A percentile compares a stretch with the other conserved stretches of the same genome.
Evolutionary conservation across 1,140 invertebrate genomes (phyloP).

Genomic region (Penaeus chinensis): DNA sequence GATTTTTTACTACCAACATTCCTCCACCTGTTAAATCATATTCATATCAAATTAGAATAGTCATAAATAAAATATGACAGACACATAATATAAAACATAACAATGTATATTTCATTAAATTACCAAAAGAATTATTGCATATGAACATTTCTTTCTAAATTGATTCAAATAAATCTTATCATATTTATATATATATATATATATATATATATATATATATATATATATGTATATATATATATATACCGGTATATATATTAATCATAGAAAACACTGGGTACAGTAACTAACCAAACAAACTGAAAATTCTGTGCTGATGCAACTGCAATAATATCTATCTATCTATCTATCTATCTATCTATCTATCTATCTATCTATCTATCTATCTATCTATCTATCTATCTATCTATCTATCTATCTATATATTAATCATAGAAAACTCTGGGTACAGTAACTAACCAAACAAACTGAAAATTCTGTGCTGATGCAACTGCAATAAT

Average conservation of each 20-base stretch:
- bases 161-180: too few relatives aligned
- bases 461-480: slow-evolving; percentile 44
- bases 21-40: slow-evolving; percentile 29
- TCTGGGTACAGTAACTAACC: background rate
- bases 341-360: too few relatives aligned
- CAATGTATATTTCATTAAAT: too few relatives aligned
- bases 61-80: too few relatives aligned
- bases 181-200: too few relatives aligned
- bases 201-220: too few relatives aligned
- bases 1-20: slow-evolving; percentile 17
- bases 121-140: too few relatives aligned
- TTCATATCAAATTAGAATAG: background rate
- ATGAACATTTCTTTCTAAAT: too few relatives aligned
- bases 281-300: slow-evolving; percentile 15
- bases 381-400: too few relatives aligned
- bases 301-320: slow-evolving; percentile 46
- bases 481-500: slow-evolving; percentile 29
- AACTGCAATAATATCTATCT: slow-evolving; percentile 29
- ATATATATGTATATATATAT: background rate
- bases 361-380: too few relatives aligned
- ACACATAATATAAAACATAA: too few relatives aligned
- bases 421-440: background rate
- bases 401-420: background rate
- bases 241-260: background rate
- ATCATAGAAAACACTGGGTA: background rate